Base-by-base conservation (phyloP, 35 echinoderm and acorn worm genomes). In the Ophiothrix spiculata region DNA sequence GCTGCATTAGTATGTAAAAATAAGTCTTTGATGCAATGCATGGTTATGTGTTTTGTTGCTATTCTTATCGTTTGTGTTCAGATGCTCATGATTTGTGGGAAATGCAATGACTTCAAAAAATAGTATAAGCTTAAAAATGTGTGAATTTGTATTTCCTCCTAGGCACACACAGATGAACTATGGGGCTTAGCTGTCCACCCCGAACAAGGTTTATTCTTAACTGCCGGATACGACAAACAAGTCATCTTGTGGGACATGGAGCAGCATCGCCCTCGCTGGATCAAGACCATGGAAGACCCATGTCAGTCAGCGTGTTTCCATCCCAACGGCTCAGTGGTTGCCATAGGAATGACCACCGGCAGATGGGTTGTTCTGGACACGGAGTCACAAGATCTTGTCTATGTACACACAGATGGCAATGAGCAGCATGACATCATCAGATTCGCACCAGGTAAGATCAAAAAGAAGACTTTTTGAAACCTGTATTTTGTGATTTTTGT, bases 341-440 rank as follows among this genome's bases (percentile, higher is more conserved):
- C 95, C 56, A 90, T 98, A 36, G 92, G 91, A 41, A 79, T 91
- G 76, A 80, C 64, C 40, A 94, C 92, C n/a, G 95, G 95, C 31
- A 79, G 95, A 56, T 98, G 95, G 95, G 75, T 98, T 76, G 95
- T 87, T 36, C 86, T 98, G 34, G 95, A 98, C 75, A 77, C 86
- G 14, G 64, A 93, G 4, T 89, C 36, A 38, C 89, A 88, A 35
- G 95, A 98, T 63, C 89, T 98, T 1, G 86, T 94, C 17, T 91
- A 92, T 73, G 92, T 94, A 32, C 95, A 98, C 73, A 98, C 95
- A 19, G 95, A 98, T 76, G 95, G 95, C 74, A 98, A 98, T 42
- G 92, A 98, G 80, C 95, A 97, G 36, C 95, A 98, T 94, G 95
- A 98, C 78, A 94, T 93, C 91, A 86, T 98, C 35, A 80, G 91